Percentiles rank a stretch among this genome's conserved stretches.
These are phyloP conservation scores for Camponotus fellah DNA, from an alignment of 2,888 invertebrate genomes.

Conservation along the genomic window DNA sequence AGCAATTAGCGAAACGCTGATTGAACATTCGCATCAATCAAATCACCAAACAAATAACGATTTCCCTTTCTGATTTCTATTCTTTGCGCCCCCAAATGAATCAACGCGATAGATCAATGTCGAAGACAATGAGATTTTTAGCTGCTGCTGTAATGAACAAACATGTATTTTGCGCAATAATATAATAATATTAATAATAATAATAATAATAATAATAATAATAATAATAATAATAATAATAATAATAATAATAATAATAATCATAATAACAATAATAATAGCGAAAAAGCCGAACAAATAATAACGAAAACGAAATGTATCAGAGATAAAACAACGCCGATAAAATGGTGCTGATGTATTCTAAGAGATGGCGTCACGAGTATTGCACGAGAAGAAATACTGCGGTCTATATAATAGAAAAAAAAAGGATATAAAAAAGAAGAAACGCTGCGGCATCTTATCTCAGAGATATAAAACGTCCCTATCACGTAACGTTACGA, in stretches of 20 bases:
- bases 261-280: neutral
- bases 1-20: conserved; percentile 58
- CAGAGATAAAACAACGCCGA: conserved; percentile 23
- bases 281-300: neutral
- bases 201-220: neutral
- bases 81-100: conserved; percentile 49
- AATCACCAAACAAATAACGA: conserved; percentile 54
- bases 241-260: neutral
- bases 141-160: neutral
- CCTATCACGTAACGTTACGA: neutral
- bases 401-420: neutral
- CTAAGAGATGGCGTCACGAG: conserved; percentile 74
- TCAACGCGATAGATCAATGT: conserved; percentile 46
- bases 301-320: conserved; percentile 29
- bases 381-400: conserved; percentile 44
- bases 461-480: neutral
- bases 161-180: neutral
- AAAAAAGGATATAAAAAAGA: neutral
- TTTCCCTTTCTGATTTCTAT: conserved; percentile 45
- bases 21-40: conserved; percentile 54
- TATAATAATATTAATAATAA: neutral
- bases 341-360: conserved; percentile 53
- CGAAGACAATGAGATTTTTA: conserved; percentile 28
- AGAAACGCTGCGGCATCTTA: neutral
- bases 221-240: neutral